Conservation (phyloP, 2,113 vertebrate species). For the Piprites chloris region DNA sequence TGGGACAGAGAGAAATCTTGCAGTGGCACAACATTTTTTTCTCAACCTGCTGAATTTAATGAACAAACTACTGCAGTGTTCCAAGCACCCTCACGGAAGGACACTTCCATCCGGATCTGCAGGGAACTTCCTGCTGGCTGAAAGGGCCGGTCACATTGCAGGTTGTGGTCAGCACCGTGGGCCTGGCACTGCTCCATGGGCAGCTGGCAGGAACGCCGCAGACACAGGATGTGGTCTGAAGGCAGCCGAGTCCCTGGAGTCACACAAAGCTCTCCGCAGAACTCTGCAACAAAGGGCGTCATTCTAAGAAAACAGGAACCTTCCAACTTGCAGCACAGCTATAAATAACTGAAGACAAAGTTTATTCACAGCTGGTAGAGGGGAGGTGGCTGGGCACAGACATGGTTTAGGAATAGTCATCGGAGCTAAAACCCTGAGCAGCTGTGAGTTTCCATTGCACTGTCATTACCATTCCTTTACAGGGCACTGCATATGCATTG, state of each 20-base stretch:
- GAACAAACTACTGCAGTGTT: background rate
- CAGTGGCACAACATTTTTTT: background rate
- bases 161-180: background rate
- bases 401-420: background rate
- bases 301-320: background rate
- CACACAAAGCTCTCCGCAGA: background rate
- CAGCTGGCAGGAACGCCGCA: background rate
- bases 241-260: background rate
- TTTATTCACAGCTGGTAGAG: background rate
- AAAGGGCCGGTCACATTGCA: background rate
- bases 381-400: background rate
- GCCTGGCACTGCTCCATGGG: background rate
- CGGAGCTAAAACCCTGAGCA: background rate
- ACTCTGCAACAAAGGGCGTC: background rate
- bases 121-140: background rate
- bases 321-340: background rate
- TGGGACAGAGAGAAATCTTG: background rate
- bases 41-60: background rate
- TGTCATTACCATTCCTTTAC: background rate
- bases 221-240: background rate
- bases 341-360: background rate
- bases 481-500: background rate
- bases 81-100: background rate
- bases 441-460: background rate
- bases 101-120: background rate